A percentile compares a stretch with the other conserved stretches of the same genome.
phyloP scores from a whole-genome alignment of 2,888 invertebrate species.

The Tipula lateralis region DNA sequence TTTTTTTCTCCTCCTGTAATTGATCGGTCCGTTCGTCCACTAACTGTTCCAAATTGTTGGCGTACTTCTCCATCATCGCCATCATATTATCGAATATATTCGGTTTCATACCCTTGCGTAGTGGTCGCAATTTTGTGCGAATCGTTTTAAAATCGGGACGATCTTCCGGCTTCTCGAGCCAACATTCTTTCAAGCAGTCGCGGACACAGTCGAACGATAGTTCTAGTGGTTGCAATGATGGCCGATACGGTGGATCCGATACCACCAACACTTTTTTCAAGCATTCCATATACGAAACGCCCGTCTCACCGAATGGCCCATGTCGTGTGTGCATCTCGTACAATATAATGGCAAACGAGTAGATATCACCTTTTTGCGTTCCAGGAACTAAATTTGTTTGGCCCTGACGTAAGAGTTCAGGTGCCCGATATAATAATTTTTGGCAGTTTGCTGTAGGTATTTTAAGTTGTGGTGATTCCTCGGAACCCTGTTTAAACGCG shows the following conservation, averaged over 20 bases:
- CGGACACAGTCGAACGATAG: slow-evolving; percentile 81
- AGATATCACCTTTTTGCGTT: slow-evolving; percentile 74
- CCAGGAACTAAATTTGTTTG: slow-evolving; percentile 50
- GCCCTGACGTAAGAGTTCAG: slow-evolving; percentile 64
- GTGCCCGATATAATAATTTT: slow-evolving; percentile 72
- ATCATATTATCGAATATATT: slow-evolving; percentile 98
- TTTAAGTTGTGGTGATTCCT: slow-evolving; percentile 60
- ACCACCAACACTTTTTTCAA: slow-evolving; percentile 46
- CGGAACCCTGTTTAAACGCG: slow-evolving; percentile 75
- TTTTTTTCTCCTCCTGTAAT: slow-evolving; percentile 91
- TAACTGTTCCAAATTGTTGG: slow-evolving; percentile 86
- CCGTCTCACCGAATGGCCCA: slow-evolving; percentile 76
- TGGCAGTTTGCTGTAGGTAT: slow-evolving; percentile 58
- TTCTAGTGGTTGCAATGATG: slow-evolving; percentile 71
- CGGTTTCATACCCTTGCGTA: slow-evolving; percentile 87
- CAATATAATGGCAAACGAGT: slow-evolving; percentile 81
- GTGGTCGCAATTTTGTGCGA: slow-evolving; percentile 69
- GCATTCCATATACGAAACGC: slow-evolving; percentile 61
- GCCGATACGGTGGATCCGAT: slow-evolving; percentile 52
- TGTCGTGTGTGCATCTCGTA: slow-evolving; percentile 82
- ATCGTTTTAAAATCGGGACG: slow-evolving; percentile 83
- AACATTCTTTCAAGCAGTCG: slow-evolving; percentile 81
- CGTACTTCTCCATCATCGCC: slow-evolving; percentile 96
- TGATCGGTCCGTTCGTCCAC: slow-evolving; percentile 93
- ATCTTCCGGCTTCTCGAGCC: slow-evolving; percentile 72